phyloP scores from a whole-genome alignment of 1,140 invertebrate species.

The Tyrophagus putrescentiae region DNA sequence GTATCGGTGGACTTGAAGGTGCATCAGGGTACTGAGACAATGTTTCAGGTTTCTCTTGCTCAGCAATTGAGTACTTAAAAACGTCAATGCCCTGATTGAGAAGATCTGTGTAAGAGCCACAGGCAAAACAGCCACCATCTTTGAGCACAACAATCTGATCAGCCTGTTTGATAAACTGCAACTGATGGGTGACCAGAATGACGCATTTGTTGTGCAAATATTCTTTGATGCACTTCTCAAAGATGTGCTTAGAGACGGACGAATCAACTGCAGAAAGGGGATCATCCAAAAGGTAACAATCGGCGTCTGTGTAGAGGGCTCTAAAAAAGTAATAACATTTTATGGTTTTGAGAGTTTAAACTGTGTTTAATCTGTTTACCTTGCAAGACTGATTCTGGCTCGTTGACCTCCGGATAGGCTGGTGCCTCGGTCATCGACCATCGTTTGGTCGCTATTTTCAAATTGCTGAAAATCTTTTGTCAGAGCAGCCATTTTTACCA shows the following conservation, averaged over 20 bases:
- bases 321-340: too few relatives aligned
- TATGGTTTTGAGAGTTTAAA: too few relatives aligned
- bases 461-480: slow-evolving; percentile 54
- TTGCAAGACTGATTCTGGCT: slow-evolving; percentile 67
- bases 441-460: slow-evolving; percentile 34
- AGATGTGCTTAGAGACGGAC: slow-evolving; percentile 37
- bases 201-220: slow-evolving; percentile 49
- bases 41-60: too few relatives aligned
- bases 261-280: slow-evolving; percentile 37
- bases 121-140: slow-evolving; percentile 35
- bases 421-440: slow-evolving; percentile 45
- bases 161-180: slow-evolving; percentile 48
- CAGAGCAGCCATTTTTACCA: slow-evolving; percentile 50
- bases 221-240: slow-evolving; percentile 31
- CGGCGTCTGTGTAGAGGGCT: slow-evolving; percentile 35
- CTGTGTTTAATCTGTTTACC: too few relatives aligned
- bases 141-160: slow-evolving; percentile 47
- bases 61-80: too few relatives aligned
- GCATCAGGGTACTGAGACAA: too few relatives aligned
- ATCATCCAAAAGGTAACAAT: slow-evolving; percentile 20
- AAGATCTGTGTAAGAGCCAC: background rate
- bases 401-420: slow-evolving; percentile 96
- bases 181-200: slow-evolving; percentile 47
- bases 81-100: slow-evolving; percentile 6
- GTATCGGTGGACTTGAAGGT: background rate